These are phyloP conservation scores for Caenorhabditis uteleia DNA, from an alignment of 2,888 invertebrate genomes.

Conservation along the genomic window DNA sequence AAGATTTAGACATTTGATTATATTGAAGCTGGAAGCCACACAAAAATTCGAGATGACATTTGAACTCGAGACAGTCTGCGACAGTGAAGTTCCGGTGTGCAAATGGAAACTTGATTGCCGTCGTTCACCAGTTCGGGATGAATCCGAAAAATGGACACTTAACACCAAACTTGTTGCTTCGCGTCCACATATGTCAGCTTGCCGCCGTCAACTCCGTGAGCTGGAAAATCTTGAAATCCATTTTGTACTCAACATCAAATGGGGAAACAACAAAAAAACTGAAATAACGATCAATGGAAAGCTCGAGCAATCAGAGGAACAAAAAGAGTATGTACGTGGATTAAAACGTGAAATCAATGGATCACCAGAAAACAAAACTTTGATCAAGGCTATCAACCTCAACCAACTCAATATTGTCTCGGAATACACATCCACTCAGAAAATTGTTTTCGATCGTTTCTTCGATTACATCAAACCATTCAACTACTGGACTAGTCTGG, in stretches of 20 bases:
- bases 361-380: constrained; percentile 29
- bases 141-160: constrained; percentile 49
- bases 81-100: constrained; percentile 22
- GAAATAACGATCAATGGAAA: constrained; percentile 32
- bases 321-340: constrained; percentile 18
- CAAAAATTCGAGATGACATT: constrained; percentile 8
- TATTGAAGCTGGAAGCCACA: constrained; percentile 18
- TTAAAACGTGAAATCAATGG: constrained; percentile 22
- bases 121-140: constrained; percentile 23
- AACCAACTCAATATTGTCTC: constrained; percentile 45
- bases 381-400: constrained; percentile 37
- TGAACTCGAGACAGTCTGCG: constrained; percentile 23
- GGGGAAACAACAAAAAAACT: constrained; percentile 45
- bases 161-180: constrained; percentile 34
- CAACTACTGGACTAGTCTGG: constrained; percentile 41
- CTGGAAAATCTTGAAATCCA: constrained; percentile 47
- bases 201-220: constrained; percentile 39
- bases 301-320: constrained; percentile 38
- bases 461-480: constrained; percentile 51
- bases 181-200: constrained; percentile 39
- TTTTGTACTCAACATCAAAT: constrained; percentile 29
- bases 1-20: constrained; percentile 21
- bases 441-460: constrained; percentile 32
- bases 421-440: constrained; percentile 43
- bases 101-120: constrained; percentile 13